phyloP scores from a whole-genome alignment of 2,888 invertebrate species.

The Chymomyza amoena region DNA sequence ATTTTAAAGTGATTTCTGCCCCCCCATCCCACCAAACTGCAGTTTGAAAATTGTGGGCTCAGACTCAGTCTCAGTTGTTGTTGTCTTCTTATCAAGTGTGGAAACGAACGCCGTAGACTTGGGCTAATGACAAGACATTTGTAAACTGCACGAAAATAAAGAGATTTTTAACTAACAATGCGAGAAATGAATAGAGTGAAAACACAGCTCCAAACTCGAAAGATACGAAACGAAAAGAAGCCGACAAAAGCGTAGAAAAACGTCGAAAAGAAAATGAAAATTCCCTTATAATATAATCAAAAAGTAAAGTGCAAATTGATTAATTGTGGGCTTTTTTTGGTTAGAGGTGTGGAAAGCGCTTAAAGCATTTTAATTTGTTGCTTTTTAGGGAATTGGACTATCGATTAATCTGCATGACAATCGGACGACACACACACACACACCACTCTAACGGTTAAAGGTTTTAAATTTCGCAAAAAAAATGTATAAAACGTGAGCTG shows the following conservation, averaged over 20 bases:
- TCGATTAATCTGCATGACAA: slow-evolving; percentile 48
- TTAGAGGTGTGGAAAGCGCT: not conserved
- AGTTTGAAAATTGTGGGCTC: slow-evolving; percentile 45
- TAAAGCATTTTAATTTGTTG: slow-evolving; percentile 42
- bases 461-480: slow-evolving; percentile 45
- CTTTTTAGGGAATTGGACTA: slow-evolving; percentile 19
- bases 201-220: slow-evolving; percentile 50
- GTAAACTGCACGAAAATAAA: slow-evolving; percentile 30
- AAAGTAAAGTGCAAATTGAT: slow-evolving; percentile 58
- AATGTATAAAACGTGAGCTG: slow-evolving; percentile 30
- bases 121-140: slow-evolving; percentile 51
- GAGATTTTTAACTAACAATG: slow-evolving; percentile 39
- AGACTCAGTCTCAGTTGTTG: not conserved
- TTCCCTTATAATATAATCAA: slow-evolving; percentile 31
- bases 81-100: slow-evolving; percentile 57
- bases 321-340: slow-evolving; percentile 40
- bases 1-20: slow-evolving; percentile 63
- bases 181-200: slow-evolving; percentile 34
- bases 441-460: slow-evolving; percentile 45
- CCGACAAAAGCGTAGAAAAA: not conserved
- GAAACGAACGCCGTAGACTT: slow-evolving; percentile 47
- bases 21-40: not conserved
- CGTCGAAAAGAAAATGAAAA: slow-evolving; percentile 1
- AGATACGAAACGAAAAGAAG: slow-evolving; percentile 31
- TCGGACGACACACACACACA: not conserved